Evolutionary conservation across 1,140 invertebrate species (phyloP), one percentile per base, ranked within the genome.

Genomic region (Camponotus vicinus): DNA sequence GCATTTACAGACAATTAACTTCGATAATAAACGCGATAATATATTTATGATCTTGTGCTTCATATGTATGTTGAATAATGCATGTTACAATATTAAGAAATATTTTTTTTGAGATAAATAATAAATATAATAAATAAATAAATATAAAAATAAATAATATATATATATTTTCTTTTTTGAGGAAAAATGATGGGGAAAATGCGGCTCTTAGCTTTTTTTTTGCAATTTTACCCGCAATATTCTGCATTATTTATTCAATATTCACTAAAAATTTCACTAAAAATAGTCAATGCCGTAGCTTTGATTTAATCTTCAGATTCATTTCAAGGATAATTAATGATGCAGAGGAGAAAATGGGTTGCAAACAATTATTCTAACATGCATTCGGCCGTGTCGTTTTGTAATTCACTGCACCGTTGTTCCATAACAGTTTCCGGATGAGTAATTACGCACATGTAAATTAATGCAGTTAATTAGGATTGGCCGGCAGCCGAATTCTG

Each of bases 381-480:
- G 15, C 9, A 69, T 15, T 52, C 11, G 9, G n/a, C 3, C 32
- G 21, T 27, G 27, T 18, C 27, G 52, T 21, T 42, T 52, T 21
- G n/a, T 59, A 42, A 61, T 82, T 80, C 9, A 32, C 5, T 52
- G 9, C 37, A 55, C 52, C 15, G n/a, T 18, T 40, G 21, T 9
- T 73, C 7, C 13, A 15, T 27, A 71, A 45, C 37, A 59, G 2
- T 32, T 71, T 7, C 21, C 55, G 18, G 9, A 73, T 73, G 67
- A 82, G 0, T 61, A 73, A 73, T 82, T 18, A 21, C 27, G 27
- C 40, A 15, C 1, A 32, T 18, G 7, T 34, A 59, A 73, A 45
- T 82, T 57, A 82, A 59, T 40, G 9, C 37, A 18, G 21, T 82
- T 82, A 49, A 82, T 71, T 82, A 59, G 9, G 2, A 61, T 69